A percentile compares a stretch with the other conserved stretches of the same genome.
These are phyloP conservation scores for Pantherophis guttatus DNA, from an alignment of 2,113 vertebrate genomes.

Conservation along the genomic window DNA sequence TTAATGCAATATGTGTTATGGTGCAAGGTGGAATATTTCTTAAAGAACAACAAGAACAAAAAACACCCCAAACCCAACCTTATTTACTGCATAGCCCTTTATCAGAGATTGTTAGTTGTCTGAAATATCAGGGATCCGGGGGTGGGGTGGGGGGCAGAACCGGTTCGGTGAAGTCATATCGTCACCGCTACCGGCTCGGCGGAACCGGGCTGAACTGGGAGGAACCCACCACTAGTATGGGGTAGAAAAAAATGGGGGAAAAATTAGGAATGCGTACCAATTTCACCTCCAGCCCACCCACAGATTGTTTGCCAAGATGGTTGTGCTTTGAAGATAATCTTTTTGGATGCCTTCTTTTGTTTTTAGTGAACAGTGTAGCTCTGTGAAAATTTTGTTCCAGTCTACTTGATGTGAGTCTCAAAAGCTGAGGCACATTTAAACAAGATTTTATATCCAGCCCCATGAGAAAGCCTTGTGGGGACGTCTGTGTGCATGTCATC, in stretches of 20 bases:
- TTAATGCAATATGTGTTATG: not conserved
- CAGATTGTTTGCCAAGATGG: slow-evolving; percentile 8
- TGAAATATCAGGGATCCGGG: not conserved
- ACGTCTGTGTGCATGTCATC: not conserved
- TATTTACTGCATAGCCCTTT: not conserved
- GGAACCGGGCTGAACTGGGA: no score
- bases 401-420: slow-evolving; percentile 18
- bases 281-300: not conserved
- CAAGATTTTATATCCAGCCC: slow-evolving; percentile 26
- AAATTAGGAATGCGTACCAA: not conserved
- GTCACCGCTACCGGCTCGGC: no score
- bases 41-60: not conserved
- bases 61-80: no score
- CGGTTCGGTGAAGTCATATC: no score
- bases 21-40: not conserved
- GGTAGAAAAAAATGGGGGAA: not conserved
- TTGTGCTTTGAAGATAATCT: not conserved
- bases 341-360: not conserved
- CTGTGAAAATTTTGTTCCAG: slow-evolving; percentile 8
- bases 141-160: no score
- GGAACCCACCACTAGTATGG: no score
- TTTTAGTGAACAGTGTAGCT: slow-evolving; percentile 29
- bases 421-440: slow-evolving; percentile 44
- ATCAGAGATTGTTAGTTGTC: not conserved
- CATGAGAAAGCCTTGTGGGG: not conserved